Conservation (phyloP, 2,888 invertebrate species). For the Dromius quadrimaculatus region DNA sequence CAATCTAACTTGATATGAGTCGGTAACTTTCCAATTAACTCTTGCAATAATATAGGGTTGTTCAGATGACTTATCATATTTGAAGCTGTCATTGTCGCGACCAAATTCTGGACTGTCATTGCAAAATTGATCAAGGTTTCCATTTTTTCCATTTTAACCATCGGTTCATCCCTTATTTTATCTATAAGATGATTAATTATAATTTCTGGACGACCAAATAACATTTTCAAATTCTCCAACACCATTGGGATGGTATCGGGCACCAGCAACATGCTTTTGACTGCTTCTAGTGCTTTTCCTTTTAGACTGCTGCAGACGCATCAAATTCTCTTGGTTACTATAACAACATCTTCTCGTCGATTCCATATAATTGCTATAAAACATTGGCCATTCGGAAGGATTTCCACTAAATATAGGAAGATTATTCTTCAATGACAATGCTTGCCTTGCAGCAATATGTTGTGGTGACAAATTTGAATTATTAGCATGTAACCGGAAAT, state of each 20-base stretch:
- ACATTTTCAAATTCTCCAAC: neutral
- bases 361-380: neutral
- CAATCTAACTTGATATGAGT: neutral
- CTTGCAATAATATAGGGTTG: neutral
- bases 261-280: neutral
- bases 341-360: neutral
- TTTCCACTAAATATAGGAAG: slow-evolving; percentile 1
- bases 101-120: neutral
- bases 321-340: slow-evolving; percentile 5
- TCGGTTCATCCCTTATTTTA: neutral
- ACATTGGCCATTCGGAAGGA: neutral
- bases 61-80: neutral
- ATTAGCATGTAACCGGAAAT: neutral
- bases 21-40: neutral
- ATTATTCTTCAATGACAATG: neutral
- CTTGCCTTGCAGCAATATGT: neutral
- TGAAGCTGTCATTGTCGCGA: neutral
- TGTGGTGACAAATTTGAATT: neutral
- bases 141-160: neutral
- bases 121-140: neutral
- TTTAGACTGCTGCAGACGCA: neutral
- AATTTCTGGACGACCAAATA: slow-evolving; percentile 5
- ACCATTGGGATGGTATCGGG: neutral
- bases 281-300: slow-evolving; percentile 5
- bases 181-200: neutral